phyloP scores from a whole-genome alignment of 2,797 vertebrate genomes.

The Schizothorax lantsangensis region DNA sequence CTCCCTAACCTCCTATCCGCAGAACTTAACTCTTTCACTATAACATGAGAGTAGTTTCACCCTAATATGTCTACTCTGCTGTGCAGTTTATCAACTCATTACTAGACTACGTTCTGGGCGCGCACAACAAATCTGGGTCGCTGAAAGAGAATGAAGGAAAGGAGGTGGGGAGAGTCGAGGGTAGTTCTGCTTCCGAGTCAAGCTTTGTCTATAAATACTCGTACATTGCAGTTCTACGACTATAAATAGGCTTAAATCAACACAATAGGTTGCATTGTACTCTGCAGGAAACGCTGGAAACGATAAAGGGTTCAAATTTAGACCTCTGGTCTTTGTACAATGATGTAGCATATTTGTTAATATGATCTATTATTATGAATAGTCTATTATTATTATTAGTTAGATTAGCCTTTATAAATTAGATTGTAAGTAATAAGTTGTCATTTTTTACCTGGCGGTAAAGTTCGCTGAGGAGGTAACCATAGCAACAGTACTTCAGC shows the following conservation, averaged over 20 bases:
- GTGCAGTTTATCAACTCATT: slow-evolving; percentile 20
- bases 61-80: slow-evolving; percentile 23
- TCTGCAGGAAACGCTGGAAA: slow-evolving; percentile 69
- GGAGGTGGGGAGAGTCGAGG: slow-evolving; percentile 25
- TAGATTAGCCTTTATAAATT: neutral
- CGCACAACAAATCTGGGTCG: slow-evolving; percentile 56
- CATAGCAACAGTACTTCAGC: neutral
- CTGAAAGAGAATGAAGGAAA: slow-evolving; percentile 38
- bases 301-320: slow-evolving; percentile 56
- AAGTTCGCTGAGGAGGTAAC: too few species aligned
- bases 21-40: slow-evolving; percentile 78
- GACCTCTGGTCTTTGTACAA: slow-evolving; percentile 13
- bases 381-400: neutral
- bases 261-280: slow-evolving; percentile 66
- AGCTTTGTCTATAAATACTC: slow-evolving; percentile 68
- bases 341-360: neutral
- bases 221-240: slow-evolving; percentile 69
- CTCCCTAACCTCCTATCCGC: slow-evolving; percentile 64
- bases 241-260: slow-evolving; percentile 70
- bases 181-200: slow-evolving; percentile 47
- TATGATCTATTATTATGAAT: neutral
- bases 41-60: slow-evolving; percentile 22
- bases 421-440: neutral
- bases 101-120: slow-evolving; percentile 6
- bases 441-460: neutral